Evolutionary conservation across 2,888 invertebrate species (phyloP).

Genomic region (Noctua pronuba): DNA sequence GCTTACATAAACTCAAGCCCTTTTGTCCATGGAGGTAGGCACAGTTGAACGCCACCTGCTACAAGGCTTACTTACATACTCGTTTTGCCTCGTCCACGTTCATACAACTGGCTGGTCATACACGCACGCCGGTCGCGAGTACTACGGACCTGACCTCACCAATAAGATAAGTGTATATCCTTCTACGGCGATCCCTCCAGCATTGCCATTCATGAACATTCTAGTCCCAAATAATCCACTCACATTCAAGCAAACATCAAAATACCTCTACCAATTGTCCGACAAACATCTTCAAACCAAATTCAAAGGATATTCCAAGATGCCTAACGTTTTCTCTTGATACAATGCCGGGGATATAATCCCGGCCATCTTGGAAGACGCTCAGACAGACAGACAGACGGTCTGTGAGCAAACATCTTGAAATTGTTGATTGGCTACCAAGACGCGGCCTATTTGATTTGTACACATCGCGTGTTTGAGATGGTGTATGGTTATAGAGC

Average conservation of each 20-base stretch:
- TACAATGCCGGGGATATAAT: slow-evolving; percentile 62
- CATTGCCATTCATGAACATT: neutral
- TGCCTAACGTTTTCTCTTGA: slow-evolving; percentile 58
- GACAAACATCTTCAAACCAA: slow-evolving; percentile 35
- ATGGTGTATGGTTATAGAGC: slow-evolving; percentile 70
- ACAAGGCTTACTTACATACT: no score
- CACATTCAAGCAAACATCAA: slow-evolving; percentile 32
- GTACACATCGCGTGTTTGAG: slow-evolving; percentile 80
- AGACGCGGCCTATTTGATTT: slow-evolving; percentile 87
- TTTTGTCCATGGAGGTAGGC: no score
- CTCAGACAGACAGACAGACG: slow-evolving; percentile 66
- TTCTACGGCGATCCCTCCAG: no score
- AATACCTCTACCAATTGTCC: slow-evolving; percentile 31
- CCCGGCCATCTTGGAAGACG: slow-evolving; percentile 60
- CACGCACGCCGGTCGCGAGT: no score
- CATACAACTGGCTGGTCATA: no score
- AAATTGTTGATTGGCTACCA: slow-evolving; percentile 87
- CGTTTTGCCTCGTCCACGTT: no score
- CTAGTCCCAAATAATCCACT: slow-evolving; percentile 3
- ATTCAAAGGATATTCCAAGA: slow-evolving; percentile 63
- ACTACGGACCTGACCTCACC: no score
- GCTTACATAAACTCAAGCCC: no score
- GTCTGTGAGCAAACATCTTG: slow-evolving; percentile 84
- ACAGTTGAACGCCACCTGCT: no score
- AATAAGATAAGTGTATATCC: no score